A percentile compares a stretch with the other conserved stretches of the same genome.
These are phyloP conservation scores for Acyrthosiphon pisum DNA, from an alignment of 1,140 invertebrate genomes.

Conservation along the genomic window DNA sequence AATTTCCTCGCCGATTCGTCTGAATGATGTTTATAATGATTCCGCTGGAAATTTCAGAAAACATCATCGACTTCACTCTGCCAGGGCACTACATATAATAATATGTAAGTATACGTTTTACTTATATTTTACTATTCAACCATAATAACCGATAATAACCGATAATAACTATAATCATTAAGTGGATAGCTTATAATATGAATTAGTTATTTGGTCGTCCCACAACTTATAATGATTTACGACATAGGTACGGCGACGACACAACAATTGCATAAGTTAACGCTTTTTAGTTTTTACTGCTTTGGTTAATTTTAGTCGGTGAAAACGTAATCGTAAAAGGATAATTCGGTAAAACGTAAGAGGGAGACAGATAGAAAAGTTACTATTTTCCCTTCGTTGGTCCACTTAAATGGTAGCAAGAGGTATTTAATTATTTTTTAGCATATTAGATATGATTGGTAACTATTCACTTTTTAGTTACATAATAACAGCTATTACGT, in stretches of 20 bases:
- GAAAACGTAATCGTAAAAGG: neutral
- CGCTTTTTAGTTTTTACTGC: neutral
- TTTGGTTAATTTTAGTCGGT: neutral
- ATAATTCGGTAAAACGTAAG: neutral
- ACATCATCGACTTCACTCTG: neutral
- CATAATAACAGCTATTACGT: neutral
- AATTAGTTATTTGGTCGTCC: neutral
- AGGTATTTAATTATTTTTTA: neutral
- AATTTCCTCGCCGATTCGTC: neutral
- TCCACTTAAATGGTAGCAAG: neutral
- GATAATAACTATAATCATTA: neutral
- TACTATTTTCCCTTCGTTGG: neutral
- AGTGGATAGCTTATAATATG: neutral
- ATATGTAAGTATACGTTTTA: neutral
- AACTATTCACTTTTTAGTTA: too few relatives aligned
- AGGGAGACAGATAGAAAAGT: neutral
- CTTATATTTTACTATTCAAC: neutral
- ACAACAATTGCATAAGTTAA: neutral
- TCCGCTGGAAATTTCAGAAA: neutral
- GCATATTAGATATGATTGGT: neutral
- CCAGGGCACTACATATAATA: neutral
- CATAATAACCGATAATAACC: neutral
- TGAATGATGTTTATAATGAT: neutral
- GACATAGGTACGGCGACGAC: neutral
- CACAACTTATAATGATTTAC: neutral